Percentiles rank a stretch among this genome's conserved stretches.
These are phyloP conservation scores for Chauna torquata DNA, from an alignment of 2,113 vertebrate species.

Conservation along the genomic window DNA sequence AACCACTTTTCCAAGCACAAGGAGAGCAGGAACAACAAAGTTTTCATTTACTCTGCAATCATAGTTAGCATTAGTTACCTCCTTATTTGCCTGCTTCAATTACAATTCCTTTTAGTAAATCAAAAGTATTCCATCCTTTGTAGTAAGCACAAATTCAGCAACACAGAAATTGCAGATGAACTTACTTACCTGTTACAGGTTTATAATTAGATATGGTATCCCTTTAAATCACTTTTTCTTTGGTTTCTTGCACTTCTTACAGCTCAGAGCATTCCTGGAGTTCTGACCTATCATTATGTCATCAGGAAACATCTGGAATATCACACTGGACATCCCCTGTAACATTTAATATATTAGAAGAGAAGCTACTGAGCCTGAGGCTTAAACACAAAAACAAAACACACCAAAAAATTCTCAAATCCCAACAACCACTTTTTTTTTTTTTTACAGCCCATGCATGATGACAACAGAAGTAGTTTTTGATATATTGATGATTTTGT, in stretches of 20 bases:
- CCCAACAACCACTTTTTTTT: neutral
- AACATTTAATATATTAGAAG: neutral
- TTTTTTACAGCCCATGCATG: neutral
- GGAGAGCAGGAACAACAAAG: neutral
- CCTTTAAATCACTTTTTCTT: neutral
- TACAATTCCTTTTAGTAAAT: neutral
- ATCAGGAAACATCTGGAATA: constrained; percentile 9
- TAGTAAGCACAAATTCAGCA: neutral
- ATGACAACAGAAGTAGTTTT: neutral
- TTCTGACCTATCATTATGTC: neutral
- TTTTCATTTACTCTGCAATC: neutral
- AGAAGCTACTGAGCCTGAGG: neutral
- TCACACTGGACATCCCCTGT: neutral
- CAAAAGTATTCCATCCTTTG: neutral
- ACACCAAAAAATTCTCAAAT: neutral
- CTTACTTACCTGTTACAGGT: neutral
- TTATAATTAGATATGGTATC: fast-evolving
- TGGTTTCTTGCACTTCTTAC: neutral
- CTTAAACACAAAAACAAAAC: neutral
- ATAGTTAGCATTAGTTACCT: neutral
- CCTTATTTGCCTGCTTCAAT: neutral
- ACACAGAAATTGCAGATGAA: neutral
- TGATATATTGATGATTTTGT: neutral
- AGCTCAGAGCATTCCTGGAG: neutral
- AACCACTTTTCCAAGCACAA: neutral